These are phyloP conservation scores for Alosa sapidissima DNA, from an alignment of 2,797 vertebrate genomes.

Conservation along the genomic window DNA sequence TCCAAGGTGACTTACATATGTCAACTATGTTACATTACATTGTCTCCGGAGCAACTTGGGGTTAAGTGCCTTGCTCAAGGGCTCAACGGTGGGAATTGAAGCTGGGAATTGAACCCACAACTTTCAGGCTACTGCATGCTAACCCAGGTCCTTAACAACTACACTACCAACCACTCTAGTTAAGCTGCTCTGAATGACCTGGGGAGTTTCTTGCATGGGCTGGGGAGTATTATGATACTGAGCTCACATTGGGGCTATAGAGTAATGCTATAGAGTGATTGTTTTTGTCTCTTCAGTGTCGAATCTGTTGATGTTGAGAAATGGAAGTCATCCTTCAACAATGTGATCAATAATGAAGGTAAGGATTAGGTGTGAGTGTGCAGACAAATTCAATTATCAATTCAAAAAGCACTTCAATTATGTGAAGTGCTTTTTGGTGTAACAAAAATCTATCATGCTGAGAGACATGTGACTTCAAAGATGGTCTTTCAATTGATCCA, in stretches of 20 bases:
- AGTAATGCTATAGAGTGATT: background rate
- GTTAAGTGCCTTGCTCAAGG: too few species aligned
- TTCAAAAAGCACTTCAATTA: background rate
- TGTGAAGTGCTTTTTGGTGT: background rate
- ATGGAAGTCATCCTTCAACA: constrained; percentile 88
- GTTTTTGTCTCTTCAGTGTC: constrained; percentile 62
- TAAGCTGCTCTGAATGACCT: background rate
- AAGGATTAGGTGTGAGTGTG: constrained; percentile 61
- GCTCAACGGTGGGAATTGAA: too few species aligned
- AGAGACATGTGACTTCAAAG: background rate
- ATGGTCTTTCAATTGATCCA: background rate
- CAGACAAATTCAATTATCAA: background rate
- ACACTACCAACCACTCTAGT: too few species aligned
- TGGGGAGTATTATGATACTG: background rate
- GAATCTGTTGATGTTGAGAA: constrained; percentile 79
- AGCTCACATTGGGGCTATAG: background rate
- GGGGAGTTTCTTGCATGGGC: background rate
- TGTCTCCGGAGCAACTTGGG: too few species aligned
- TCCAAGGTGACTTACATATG: too few species aligned
- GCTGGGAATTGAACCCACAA: too few species aligned
- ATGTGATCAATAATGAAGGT: constrained; percentile 84
- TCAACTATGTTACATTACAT: too few species aligned
- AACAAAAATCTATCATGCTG: background rate
- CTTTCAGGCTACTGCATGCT: too few species aligned
- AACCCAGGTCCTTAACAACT: too few species aligned